Conservation (phyloP, 1,140 invertebrate genomes). For the Ips nitidus region DNA sequence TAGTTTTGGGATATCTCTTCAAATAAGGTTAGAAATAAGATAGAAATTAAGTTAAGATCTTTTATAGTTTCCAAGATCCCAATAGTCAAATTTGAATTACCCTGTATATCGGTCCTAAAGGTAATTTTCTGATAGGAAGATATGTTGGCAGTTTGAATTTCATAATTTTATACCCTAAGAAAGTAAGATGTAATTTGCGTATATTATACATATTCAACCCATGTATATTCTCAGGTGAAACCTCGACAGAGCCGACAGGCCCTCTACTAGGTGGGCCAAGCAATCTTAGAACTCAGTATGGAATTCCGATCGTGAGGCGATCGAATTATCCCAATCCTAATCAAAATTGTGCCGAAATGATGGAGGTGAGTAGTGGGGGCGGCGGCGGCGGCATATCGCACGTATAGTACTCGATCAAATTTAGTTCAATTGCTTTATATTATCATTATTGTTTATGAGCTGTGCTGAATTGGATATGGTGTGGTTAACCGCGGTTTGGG, state of each 20-base stretch:
- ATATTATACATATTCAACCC: no score
- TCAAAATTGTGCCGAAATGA: constrained; percentile 41
- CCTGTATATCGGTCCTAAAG: no score
- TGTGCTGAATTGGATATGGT: constrained; percentile 5
- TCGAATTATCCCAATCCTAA: constrained; percentile 12
- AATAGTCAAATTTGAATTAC: no score
- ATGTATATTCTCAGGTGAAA: neutral
- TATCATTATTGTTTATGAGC: constrained; percentile 4
- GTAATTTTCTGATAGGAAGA: no score
- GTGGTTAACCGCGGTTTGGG: neutral
- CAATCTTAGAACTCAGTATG: constrained; percentile 21
- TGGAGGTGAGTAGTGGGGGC: constrained; percentile 41
- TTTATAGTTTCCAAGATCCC: no score
- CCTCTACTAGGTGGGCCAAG: neutral
- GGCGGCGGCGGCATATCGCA: constrained; percentile 38
- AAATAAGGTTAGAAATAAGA: no score
- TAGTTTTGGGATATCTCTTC: no score
- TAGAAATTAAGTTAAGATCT: no score
- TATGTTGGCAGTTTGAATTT: no score
- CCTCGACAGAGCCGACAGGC: constrained; percentile 4
- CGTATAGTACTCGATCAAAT: constrained; percentile 35
- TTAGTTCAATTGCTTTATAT: constrained; percentile 1
- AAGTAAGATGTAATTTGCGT: no score
- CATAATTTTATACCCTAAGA: no score
- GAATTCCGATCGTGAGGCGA: constrained; percentile 19